Conservation (phyloP, 1,140 invertebrate genomes). For the Diorhabda carinulata region DNA sequence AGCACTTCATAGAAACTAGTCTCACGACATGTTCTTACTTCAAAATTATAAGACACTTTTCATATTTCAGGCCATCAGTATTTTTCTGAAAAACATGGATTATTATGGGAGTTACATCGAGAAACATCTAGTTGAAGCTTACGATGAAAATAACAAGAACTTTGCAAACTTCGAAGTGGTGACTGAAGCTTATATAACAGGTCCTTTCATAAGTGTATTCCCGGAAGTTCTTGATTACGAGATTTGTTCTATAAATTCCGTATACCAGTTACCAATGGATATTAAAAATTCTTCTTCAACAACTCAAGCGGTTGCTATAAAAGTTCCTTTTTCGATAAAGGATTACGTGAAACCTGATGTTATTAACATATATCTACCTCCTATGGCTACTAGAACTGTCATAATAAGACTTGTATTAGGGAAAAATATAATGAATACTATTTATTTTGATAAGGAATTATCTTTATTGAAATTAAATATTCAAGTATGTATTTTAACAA, state of each 20-base stretch:
- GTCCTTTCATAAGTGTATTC: slow-evolving; percentile 28
- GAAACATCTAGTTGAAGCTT: slow-evolving; percentile 22
- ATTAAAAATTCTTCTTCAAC: slow-evolving; percentile 27
- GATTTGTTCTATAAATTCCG: slow-evolving; percentile 30
- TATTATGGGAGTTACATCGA: slow-evolving; percentile 28
- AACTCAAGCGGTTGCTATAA: slow-evolving; percentile 28
- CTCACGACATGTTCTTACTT: no score
- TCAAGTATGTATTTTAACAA: slow-evolving; percentile 23
- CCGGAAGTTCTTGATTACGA: slow-evolving; percentile 36
- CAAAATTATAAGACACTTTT: neutral
- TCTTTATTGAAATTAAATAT: slow-evolving; percentile 32
- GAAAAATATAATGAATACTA: slow-evolving; percentile 16
- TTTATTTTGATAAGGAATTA: neutral
- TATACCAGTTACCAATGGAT: slow-evolving; percentile 36
- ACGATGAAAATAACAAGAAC: slow-evolving; percentile 4
- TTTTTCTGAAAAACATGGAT: slow-evolving; percentile 25
- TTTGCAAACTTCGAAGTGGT: slow-evolving; percentile 25
- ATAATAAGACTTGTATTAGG: slow-evolving; percentile 31
- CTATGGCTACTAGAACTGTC: slow-evolving; percentile 22
- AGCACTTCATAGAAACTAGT: no score
- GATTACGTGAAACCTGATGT: slow-evolving; percentile 27
- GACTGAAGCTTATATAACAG: slow-evolving; percentile 29
- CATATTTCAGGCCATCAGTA: slow-evolving; percentile 15
- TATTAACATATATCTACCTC: slow-evolving; percentile 22
- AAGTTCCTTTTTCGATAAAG: slow-evolving; percentile 30